phyloP scores from a whole-genome alignment of 64 coral and sea anemone species.

The Pachyseris speciosa region DNA sequence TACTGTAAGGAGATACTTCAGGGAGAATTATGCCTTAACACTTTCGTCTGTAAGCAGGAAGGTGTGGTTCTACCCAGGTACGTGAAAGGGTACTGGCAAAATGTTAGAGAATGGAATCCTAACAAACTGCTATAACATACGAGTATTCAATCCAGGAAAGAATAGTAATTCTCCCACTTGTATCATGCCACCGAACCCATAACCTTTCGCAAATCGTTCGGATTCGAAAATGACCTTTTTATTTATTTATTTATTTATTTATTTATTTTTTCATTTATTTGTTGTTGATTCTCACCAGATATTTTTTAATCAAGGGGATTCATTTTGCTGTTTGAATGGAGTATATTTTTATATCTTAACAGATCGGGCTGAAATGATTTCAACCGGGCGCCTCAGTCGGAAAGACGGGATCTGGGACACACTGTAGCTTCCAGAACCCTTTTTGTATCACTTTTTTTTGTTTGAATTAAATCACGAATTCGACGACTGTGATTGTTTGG shows the following conservation, averaged over 20 bases:
- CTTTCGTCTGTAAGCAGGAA: no score
- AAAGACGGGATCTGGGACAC: conserved; percentile 1
- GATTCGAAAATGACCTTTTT: no score
- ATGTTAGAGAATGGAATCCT: neutral
- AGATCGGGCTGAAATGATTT: neutral
- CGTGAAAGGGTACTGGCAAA: neutral
- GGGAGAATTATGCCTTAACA: no score
- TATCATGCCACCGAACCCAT: no score
- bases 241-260: no score
- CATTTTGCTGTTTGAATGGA: neutral
- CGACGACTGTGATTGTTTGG: neutral
- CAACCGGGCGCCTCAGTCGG: neutral
- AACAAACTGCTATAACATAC: no score
- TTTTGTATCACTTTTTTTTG: neutral
- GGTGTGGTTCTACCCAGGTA: neutral
- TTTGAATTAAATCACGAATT: neutral
- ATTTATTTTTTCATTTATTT: no score
- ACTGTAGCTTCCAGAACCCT: neutral
- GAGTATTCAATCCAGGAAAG: no score
- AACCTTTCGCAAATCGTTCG: no score
- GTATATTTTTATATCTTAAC: conserved; percentile 34
- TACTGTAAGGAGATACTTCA: neutral
- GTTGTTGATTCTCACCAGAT: neutral
- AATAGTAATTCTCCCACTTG: no score
- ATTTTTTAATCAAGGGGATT: neutral